A percentile compares a stretch with the other conserved stretches of the same genome.
These are phyloP conservation scores for Caenorhabditis inopinata DNA, from an alignment of 1,140 invertebrate genomes.

Conservation along the genomic window DNA sequence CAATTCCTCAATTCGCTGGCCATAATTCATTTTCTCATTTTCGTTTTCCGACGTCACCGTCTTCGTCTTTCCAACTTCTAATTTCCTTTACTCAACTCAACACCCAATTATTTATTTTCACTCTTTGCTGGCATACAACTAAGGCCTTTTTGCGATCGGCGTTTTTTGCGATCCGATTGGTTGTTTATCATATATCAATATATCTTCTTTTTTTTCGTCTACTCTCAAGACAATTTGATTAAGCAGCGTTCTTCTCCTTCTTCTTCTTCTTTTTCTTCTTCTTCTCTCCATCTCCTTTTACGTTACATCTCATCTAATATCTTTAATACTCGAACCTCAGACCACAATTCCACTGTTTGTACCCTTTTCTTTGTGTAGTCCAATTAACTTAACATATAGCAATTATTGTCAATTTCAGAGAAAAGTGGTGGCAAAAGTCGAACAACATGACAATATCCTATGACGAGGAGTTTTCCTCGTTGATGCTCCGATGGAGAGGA, in stretches of 20 bases:
- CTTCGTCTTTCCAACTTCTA: neutral
- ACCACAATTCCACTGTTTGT: too few relatives aligned
- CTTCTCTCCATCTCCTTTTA: neutral
- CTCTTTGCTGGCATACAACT: neutral
- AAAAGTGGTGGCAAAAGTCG: neutral
- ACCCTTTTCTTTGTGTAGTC: neutral
- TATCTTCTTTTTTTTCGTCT: neutral
- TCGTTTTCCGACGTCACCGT: neutral
- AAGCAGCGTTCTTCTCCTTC: constrained; percentile 7
- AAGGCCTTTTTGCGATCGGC: neutral
- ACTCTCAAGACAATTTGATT: constrained; percentile 15
- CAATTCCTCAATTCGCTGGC: neutral
- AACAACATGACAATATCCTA: constrained; percentile 50
- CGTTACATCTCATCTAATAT: neutral
- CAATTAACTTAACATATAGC: neutral
- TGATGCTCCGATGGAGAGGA: constrained; percentile 66
- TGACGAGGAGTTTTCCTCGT: constrained; percentile 57
- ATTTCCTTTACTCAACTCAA: constrained; percentile 8
- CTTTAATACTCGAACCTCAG: too few relatives aligned
- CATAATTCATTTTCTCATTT: neutral
- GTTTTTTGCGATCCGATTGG: neutral
- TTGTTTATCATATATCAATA: constrained; percentile 28
- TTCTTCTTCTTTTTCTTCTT: neutral
- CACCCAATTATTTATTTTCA: constrained; percentile 7
- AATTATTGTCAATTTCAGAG: neutral